These are phyloP conservation scores for Eumacrocentrus americanus DNA, from an alignment of 2,888 invertebrate genomes.

Conservation along the genomic window DNA sequence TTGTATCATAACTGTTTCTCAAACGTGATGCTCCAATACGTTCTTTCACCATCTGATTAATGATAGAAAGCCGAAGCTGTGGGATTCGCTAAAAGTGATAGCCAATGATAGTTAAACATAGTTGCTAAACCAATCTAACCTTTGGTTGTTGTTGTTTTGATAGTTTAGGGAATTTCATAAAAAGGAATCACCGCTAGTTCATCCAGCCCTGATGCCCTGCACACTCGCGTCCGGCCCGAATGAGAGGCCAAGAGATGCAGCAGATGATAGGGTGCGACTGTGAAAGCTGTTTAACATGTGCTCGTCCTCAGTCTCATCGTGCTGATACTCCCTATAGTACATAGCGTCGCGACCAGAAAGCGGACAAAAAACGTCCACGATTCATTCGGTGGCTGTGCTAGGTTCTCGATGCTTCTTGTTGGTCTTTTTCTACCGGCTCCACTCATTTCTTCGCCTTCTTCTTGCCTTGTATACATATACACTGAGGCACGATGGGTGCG, in stretches of 20 bases:
- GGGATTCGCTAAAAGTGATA: background rate
- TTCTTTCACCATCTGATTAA: background rate
- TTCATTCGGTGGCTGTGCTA: slow-evolving; percentile 31
- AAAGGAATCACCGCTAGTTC: background rate
- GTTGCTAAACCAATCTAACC: too few relatives aligned
- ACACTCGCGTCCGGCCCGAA: background rate
- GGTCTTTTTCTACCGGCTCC: slow-evolving; percentile 6
- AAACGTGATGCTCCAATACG: background rate
- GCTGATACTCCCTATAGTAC: background rate
- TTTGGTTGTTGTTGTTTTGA: too few relatives aligned
- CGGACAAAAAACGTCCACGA: slow-evolving; percentile 24
- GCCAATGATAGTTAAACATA: too few relatives aligned
- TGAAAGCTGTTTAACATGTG: slow-evolving; percentile 33
- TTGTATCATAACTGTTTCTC: slow-evolving; percentile 14
- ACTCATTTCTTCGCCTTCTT: slow-evolving; percentile 1
- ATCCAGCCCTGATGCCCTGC: background rate
- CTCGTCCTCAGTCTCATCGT: slow-evolving; percentile 18
- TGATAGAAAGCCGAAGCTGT: background rate
- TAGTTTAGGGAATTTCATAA: background rate
- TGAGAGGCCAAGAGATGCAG: background rate
- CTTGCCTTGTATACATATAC: too few relatives aligned
- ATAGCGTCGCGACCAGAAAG: background rate
- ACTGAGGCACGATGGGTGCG: slow-evolving; percentile 19
- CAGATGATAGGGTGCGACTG: slow-evolving; percentile 15
- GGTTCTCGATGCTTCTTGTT: slow-evolving; percentile 9